A percentile compares a stretch with the other conserved stretches of the same genome.
Evolutionary conservation across 1,140 invertebrate genomes (phyloP).

Genomic region (Hestina assimilis): DNA sequence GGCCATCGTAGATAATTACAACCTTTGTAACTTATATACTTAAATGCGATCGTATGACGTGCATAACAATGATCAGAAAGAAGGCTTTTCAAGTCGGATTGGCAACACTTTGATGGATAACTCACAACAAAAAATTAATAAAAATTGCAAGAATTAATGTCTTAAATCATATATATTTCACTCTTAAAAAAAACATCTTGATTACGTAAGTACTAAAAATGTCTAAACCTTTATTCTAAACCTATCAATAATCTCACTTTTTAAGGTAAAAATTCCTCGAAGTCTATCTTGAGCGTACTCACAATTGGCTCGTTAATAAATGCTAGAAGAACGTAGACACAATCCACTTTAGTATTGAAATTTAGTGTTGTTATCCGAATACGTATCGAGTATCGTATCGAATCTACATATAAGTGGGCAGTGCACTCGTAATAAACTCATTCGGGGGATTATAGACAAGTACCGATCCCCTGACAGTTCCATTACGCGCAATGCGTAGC

Average conservation of each 20-base stretch:
- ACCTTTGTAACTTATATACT: constrained; percentile 58
- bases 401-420: constrained; percentile 49
- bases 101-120: constrained; percentile 24
- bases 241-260: constrained; percentile 17
- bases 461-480: constrained; percentile 58
- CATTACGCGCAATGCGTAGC: constrained; percentile 57
- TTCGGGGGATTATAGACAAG: constrained; percentile 62
- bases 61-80: constrained; percentile 36
- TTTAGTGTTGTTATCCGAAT: constrained; percentile 24
- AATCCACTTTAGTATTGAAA: constrained; percentile 25
- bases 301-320: constrained; percentile 29
- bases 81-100: constrained; percentile 22
- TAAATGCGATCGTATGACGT: constrained; percentile 44
- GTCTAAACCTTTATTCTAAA: constrained; percentile 13
- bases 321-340: constrained; percentile 9
- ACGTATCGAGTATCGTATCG: constrained; percentile 11
- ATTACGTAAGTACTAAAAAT: constrained; percentile 13
- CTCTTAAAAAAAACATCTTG: background rate
- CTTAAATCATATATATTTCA: background rate
- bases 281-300: constrained; percentile 13
- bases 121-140: background rate
- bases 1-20: constrained; percentile 72
- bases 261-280: constrained; percentile 21
- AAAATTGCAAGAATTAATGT: background rate
- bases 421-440: constrained; percentile 62